Evolutionary conservation across 2,797 vertebrate genomes (phyloP), one percentile per base, ranked within the genome.

Genomic region (Silurus lanzhouensis): DNA sequence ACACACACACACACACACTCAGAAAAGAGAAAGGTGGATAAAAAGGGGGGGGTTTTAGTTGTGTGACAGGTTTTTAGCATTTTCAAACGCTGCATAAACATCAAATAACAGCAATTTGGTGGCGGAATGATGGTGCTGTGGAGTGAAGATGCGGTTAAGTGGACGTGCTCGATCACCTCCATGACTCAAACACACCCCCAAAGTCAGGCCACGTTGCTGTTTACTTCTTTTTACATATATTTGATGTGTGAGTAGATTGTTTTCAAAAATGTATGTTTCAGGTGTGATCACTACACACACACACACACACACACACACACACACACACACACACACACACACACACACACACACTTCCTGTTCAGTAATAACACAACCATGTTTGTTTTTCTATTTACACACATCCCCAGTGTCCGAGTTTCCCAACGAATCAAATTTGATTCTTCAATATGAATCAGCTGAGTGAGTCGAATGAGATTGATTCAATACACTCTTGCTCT

Each of bases 61-160:
- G 67, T 25, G 66, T 19, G 38, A 78, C 8, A 14, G 1, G 71
- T 60, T 57, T 70, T 31, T 44, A 31, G 66, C 72, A 25, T 78
- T 77, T 60, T 63, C 48, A 46, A 74, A 27, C 4, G 44, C 70
- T 17, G 61, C 52, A 66, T 76, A 82, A 82, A 82, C 80, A 78
- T 71, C 81, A 78, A 82, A 83, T 71, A 78, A 78, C 85, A 78
- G 74, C 55, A 70, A 75, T 70, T 83, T 81, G 61, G 22, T 70
- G 83, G 27, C 13, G 14, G 48, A 80, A 77, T 66, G 48, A 63
- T 3, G 13, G 46, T 10, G 61, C 31, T 14, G 52, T 0, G 10
- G 52, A 76, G 77, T 38, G 44, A 64, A 64, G 68, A 48, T 71
- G 57, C 19, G 19, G 58, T 55, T 63, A 77, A 84, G 74, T 44